Evolutionary conservation across 2,888 invertebrate genomes (phyloP), one percentile per base, ranked within the genome.

Genomic region (Diadromus collaris): DNA sequence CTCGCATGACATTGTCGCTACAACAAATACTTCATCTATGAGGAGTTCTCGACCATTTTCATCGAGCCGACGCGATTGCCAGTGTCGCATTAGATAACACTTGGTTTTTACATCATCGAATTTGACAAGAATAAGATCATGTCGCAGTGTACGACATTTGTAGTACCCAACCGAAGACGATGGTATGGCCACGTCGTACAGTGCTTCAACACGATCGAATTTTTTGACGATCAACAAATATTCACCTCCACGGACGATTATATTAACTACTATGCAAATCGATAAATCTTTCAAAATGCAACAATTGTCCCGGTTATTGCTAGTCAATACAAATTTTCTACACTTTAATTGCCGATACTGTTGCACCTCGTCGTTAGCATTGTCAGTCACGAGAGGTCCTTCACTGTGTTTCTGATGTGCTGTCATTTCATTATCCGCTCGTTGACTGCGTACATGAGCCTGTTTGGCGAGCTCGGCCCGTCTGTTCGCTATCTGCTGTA

Each of bases 401-500:
- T 46, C 46, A 6, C n/a, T 46, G n/a, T 46, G 46, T 46, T 46
- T 2, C 16, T n/a, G n/a, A 2, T n/a, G n/a, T n/a, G 46, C 46
- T 46, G n/a, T 19, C 16, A 16, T n/a, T 46, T 46, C n/a, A n/a
- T 19, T 13, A 46, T 46, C 46, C 6, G 46, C 46, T 46, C 16
- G 46, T n/a, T 19, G 46, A 46, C 2, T 46, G 16, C 46, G 6
- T 6, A 2, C n/a, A 6, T 46, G 16, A 16, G 6, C 3, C 46
- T 16, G 46, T n/a, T 46, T 16, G 6, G 46, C 46, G 46, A 46
- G 46, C n/a, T 46, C 46, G 46, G 19, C 16, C 46, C 46, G 54
- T 34, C 68, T 56, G 6, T 68, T 68, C 1, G 51, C 27, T 10
- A 68, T 68, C 48, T 79, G 76, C 21, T 79, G 75, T 9, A 79